These are phyloP conservation scores for Ictidomys tridecemlineatus DNA, from an alignment of 2,113 vertebrate species.

Conservation along the genomic window DNA sequence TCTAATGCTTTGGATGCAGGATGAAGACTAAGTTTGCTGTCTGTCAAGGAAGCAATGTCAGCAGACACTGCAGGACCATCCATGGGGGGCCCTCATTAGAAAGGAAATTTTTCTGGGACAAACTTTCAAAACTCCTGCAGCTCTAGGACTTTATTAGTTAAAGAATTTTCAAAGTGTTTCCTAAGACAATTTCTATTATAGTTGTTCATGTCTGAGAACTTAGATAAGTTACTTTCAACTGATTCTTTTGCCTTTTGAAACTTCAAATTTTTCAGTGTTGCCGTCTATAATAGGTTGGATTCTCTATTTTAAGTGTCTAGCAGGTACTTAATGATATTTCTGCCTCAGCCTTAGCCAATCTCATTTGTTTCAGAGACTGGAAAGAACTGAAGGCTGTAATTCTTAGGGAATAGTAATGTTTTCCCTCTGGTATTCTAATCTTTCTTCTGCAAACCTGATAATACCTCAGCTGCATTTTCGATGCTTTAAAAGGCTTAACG, in stretches of 20 bases:
- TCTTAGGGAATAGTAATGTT: conserved; percentile 30
- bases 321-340: background rate
- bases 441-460: conserved; percentile 41
- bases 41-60: background rate
- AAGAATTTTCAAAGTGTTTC: conserved; percentile 77
- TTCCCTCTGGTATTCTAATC: background rate
- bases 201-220: background rate
- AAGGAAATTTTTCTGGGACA: conserved; percentile 37
- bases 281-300: background rate
- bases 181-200: conserved; percentile 63
- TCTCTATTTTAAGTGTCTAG: conserved; percentile 8
- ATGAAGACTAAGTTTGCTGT: background rate
- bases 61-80: background rate
- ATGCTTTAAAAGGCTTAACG: conserved; percentile 38
- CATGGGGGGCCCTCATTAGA: background rate
- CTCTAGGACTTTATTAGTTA: background rate
- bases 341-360: background rate
- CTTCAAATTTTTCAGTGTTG: conserved; percentile 1
- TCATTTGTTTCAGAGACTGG: background rate
- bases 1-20: background rate
- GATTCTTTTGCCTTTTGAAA: background rate
- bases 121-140: background rate
- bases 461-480: conserved; percentile 37
- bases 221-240: background rate
- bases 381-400: background rate